Evolutionary conservation across 2,113 vertebrate genomes (phyloP).

Genomic region (Lamprotornis superbus): DNA sequence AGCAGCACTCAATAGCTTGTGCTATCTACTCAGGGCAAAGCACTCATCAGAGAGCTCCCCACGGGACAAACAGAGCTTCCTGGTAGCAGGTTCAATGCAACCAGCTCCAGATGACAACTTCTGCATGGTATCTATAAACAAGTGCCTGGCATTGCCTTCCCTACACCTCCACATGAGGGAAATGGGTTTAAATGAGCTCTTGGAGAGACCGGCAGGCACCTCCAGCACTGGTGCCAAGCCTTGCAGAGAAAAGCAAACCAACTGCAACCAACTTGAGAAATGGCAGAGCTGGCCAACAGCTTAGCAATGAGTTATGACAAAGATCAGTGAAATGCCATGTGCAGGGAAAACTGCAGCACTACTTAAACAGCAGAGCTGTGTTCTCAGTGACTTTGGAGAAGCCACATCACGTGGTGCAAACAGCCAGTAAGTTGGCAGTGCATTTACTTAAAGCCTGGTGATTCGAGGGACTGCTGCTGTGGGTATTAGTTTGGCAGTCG

Average conservation of each 20-base stretch:
- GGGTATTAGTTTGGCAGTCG: not conserved
- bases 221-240: not conserved
- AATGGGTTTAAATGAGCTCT: not conserved
- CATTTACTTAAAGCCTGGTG: not conserved
- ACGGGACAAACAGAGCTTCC: not conserved
- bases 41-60: not conserved
- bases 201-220: not conserved
- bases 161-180: not conserved
- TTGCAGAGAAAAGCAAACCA: not conserved
- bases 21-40: not conserved
- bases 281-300: not conserved
- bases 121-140: accelerated
- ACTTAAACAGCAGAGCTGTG: not conserved
- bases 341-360: not conserved
- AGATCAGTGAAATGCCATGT: not conserved
- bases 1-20: not conserved
- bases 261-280: not conserved
- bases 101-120: not conserved
- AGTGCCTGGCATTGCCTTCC: not conserved
- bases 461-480: not conserved
- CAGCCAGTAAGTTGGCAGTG: not conserved
- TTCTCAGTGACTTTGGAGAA: not conserved
- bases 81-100: not conserved
- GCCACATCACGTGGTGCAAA: accelerated
- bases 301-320: not conserved